Conservation (phyloP, 2,113 vertebrate species). For the Cyanoliseus patagonus region DNA sequence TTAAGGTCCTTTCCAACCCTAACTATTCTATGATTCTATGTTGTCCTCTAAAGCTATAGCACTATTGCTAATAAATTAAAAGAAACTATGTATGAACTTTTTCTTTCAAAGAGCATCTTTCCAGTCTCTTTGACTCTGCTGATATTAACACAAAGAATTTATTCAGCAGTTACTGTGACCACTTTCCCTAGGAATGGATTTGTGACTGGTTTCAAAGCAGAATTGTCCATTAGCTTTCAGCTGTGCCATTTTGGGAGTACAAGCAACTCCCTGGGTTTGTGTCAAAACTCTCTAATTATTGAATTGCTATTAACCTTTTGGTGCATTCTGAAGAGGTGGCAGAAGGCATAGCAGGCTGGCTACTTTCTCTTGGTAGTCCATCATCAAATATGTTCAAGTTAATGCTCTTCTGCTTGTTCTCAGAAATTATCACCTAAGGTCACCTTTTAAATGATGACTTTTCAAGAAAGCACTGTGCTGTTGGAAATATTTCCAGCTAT, state of each 20-base stretch:
- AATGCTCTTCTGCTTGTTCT: background rate
- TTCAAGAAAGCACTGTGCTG: background rate
- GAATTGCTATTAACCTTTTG: background rate
- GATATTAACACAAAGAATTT: background rate
- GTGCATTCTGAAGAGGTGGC: background rate
- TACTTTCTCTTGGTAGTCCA: background rate
- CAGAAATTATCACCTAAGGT: background rate
- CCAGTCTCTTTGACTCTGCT: background rate
- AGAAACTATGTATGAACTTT: background rate
- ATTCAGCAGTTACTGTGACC: background rate
- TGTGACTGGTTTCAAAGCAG: background rate
- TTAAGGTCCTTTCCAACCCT: too few relatives aligned
- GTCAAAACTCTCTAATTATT: background rate
- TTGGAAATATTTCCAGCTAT: background rate
- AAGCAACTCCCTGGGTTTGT: background rate
- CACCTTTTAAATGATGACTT: background rate
- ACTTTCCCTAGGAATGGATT: background rate
- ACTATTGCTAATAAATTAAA: background rate
- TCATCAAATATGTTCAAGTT: background rate
- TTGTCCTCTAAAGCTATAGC: background rate
- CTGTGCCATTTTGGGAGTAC: background rate
- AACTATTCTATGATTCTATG: background rate
- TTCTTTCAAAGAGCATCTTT: background rate
- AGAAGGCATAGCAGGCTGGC: background rate
- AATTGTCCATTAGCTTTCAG: background rate